Evolutionary conservation across 2,888 invertebrate species (phyloP).

Genomic region (Drosophila sordidapex): DNA sequence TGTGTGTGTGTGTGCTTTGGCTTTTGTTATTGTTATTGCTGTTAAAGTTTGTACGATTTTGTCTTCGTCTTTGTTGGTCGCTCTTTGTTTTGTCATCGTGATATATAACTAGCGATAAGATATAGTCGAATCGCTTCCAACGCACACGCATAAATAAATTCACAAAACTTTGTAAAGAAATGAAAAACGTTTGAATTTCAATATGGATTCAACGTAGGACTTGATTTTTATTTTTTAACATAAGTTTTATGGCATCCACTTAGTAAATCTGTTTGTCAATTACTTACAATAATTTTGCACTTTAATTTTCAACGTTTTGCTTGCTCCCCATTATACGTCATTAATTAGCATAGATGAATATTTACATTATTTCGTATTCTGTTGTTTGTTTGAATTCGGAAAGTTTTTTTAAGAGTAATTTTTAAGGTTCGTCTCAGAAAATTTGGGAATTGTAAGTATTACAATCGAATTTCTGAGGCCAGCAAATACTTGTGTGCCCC

Average conservation of each 20-base stretch:
- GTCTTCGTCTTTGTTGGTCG: slow-evolving; percentile 55
- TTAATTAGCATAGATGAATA: neutral
- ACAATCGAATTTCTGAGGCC: neutral
- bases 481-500: neutral
- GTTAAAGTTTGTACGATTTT: slow-evolving; percentile 65
- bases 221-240: slow-evolving; percentile 4
- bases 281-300: neutral
- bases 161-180: slow-evolving; percentile 29
- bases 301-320: neutral
- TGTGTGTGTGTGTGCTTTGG: neutral
- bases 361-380: too few relatives aligned
- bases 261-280: neutral
- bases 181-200: slow-evolving; percentile 11
- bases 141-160: slow-evolving; percentile 47
- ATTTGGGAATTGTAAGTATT: neutral
- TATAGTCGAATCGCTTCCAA: slow-evolving; percentile 43
- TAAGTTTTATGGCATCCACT: slow-evolving; percentile 9
- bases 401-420: too few relatives aligned
- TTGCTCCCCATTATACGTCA: neutral
- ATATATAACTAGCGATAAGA: slow-evolving; percentile 59
- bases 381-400: too few relatives aligned
- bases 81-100: slow-evolving; percentile 62
- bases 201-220: neutral
- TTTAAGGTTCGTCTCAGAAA: too few relatives aligned
- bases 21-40: slow-evolving; percentile 32